Evolutionary conservation across 2,797 vertebrate genomes (phyloP), one percentile per base, ranked within the genome.

Genomic region (Leucoraja ocellata): DNA sequence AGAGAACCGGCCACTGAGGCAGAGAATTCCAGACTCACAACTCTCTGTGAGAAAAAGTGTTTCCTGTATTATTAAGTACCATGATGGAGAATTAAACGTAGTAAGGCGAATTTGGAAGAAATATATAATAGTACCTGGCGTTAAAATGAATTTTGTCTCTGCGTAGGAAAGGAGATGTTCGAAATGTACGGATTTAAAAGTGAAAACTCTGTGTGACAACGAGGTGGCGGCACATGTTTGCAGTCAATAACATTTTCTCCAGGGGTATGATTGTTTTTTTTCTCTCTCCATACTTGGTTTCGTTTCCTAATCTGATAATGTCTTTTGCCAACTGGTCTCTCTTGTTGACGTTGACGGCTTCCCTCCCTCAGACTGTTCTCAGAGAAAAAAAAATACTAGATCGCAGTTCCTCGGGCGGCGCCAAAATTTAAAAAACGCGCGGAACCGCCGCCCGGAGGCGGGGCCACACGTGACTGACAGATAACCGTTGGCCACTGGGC

Each of bases 341-440:
- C 25, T 2, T 63, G n/a, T 16, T 63, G 13, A n/a, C 13, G 1
- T 16, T 63, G 13, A n/a, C 13, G 1, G 1, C 61, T 18, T 68
- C 84, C 84, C 84, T 86, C 58, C 23, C 58, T 86, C 84, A 36
- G 21, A 32, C 84, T 65, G 84, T 65, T 88, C 32, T 58, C 83
- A 28, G 32, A n/a, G n/a, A 32, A 32, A 32, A 32, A 32, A 32
- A 32, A 32, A 32, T 32, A 32, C 32, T 32, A 32, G 32, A 32
- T 32, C 32, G 32, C 32, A 32, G 32, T 32, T 32, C 32, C 13
- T 11, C 68, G 63, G 9, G 16, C 68, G n/a, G 90, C 90, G 90
- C 90, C 65, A 92, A 92, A 28, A 92, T 92, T 92, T 76, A 46
- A 92, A 92, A 54, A 23, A 54, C 90, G 90, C 90, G 90, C 90